Evolutionary conservation across 2,113 vertebrate genomes (phyloP), one percentile per base, ranked within the genome.

Genomic region (Tachycineta bicolor): DNA sequence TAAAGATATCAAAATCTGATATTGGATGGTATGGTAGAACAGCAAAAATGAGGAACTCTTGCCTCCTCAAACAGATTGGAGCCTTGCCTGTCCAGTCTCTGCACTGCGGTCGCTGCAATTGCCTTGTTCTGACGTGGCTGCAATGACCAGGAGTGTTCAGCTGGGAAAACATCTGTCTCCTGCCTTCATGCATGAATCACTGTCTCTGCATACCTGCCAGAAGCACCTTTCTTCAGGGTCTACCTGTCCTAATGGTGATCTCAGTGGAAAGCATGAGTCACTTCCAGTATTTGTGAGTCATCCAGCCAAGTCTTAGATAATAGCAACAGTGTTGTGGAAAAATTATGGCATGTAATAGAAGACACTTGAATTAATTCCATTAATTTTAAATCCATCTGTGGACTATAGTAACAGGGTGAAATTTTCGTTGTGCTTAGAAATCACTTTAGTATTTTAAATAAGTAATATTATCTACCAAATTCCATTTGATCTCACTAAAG

Each of bases 221-320:
- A 46, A 92, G 71, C 55, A 90, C 71, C 75, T 90, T 94, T 86
- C 85, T 80, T 55, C 64, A 43, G 43, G 13, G 71, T 59, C 92
- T 83, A 95, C 88, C 82, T 90, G 83, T 59, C 47, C 34, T 74
- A 55, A 26, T 52, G 55, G 59, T 95, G 87, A 96, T 80, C 67
- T 96, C 94, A 96, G 79, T 63, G 94, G 91, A 94, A 96, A 55
- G 39, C 29, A 12, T 96, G 91, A 96, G 59, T 96, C 89, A 95
- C 17, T 91, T 90, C 34, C 74, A 95, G 59, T 29, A 41, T 29
- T 26, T 34, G 23, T 84, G 78, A 94, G 50, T 73, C 84, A 87
- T 33, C 39, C 24, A 34, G 37, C 49, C 46, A 56, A 83, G 34
- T 22, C 15, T 23, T 53, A 80, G 60, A 79, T 76, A 82, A 92